Evolutionary conservation across 2,797 vertebrate genomes (phyloP), one percentile per base, ranked within the genome.

Genomic region (Peromyscus melanophrys): DNA sequence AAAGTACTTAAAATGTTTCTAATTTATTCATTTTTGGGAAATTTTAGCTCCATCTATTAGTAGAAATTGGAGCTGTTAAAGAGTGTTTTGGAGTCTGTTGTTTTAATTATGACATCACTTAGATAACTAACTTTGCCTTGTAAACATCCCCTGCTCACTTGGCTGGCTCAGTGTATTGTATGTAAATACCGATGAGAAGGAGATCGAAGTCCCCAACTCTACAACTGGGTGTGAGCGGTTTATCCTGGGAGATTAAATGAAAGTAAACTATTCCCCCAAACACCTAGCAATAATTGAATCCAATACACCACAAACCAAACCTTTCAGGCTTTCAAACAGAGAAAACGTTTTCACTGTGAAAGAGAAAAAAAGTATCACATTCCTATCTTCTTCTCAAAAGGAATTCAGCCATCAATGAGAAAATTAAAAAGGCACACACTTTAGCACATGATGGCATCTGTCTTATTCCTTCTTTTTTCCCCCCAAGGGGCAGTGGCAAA

Each of bases 401-500:
- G 13, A 69, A 86, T 52, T 73, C 10, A n/a, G 65, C 12, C 17
- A 19, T 10, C 63, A 93, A 95, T 75, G 29, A 95, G 69, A 97
- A 97, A 93, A 97, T 83, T 25, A 84, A 94, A 93, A 16, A 1
- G 0, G 31, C 19, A 73, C 46, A 86, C 89, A 23, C 0, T 94
- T 97, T 67, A 94, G 93, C 65, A 84, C 88, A 73, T 21, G 21
- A 25, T 14, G 43, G 21, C 43, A 4, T n/a, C 43, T 87, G 11
- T 67, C 23, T 21, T 49, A 95, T 92, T 55, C 3, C 49, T 55
- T 19, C 21, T 52, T 52, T 49, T 49, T 52, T 52, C 49, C 49
- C 49, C 13, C 87, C 86, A 93, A 40, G 88, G 90, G 86, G 97
- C 27, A 97, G 67, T 89, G 43, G 43, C 19, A 65, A 61, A 59